phyloP scores from a whole-genome alignment of 1,140 invertebrate genomes.

The Bombus soroeensis region DNA sequence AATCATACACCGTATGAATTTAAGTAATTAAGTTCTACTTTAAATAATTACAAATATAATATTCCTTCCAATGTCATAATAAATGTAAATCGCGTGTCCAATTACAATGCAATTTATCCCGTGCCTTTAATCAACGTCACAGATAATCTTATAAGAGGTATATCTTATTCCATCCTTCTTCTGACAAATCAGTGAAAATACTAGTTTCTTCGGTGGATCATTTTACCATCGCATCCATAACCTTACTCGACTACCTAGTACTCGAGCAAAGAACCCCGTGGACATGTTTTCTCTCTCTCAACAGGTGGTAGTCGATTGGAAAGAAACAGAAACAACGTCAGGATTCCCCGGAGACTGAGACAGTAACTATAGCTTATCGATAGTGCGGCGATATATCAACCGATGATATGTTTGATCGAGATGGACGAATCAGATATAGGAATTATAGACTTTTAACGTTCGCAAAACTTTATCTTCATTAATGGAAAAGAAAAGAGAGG shows the following conservation, averaged over 20 bases:
- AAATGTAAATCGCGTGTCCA: no score
- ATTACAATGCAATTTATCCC: no score
- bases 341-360: conserved; percentile 25
- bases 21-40: no score
- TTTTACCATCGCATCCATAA: conserved; percentile 10
- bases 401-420: not conserved
- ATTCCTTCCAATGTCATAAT: no score
- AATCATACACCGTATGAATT: no score
- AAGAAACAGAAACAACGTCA: conserved; percentile 4
- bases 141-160: no score
- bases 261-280: conserved; percentile 23
- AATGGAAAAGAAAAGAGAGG: not conserved
- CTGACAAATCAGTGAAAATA: not conserved
- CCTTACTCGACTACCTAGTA: conserved; percentile 18
- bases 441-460: not conserved
- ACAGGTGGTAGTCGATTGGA: conserved; percentile 55
- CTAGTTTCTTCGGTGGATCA: not conserved
- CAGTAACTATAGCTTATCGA: no score
- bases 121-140: no score
- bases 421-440: not conserved
- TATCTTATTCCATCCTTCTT: no score
- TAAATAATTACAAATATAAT: no score
- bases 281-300: conserved; percentile 58
- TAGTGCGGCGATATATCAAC: not conserved
- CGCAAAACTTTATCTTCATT: no score